Percentiles rank a stretch among this genome's conserved stretches.
Conservation (phyloP, 1,140 invertebrate species). For the Augochlora pura region DNA sequence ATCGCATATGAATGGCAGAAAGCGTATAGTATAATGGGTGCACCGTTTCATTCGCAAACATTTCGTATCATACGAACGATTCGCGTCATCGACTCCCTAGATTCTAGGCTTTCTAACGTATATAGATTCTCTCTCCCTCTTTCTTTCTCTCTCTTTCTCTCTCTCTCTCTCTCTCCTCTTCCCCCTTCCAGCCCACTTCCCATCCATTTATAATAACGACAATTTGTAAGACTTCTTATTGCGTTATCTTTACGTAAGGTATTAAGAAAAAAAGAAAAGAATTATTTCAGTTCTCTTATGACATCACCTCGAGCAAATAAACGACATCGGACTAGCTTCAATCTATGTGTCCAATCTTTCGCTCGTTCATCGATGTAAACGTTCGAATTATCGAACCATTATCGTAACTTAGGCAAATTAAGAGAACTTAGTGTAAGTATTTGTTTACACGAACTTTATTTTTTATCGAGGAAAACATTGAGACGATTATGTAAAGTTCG, state of each 20-base stretch:
- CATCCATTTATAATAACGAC: conserved; percentile 41
- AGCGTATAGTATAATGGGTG: conserved; percentile 34
- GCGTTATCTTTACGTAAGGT: conserved; percentile 48
- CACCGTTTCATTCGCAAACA: conserved; percentile 36
- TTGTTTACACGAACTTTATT: conserved; percentile 3
- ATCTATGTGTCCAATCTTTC: background rate
- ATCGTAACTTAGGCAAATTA: background rate
- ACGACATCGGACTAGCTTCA: conserved; percentile 31
- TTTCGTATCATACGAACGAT: conserved; percentile 40
- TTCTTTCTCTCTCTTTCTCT: background rate
- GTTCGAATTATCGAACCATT: background rate
- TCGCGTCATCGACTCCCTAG: conserved; percentile 43
- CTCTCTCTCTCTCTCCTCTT: no score
- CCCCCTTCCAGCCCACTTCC: no score
- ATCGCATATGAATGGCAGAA: conserved; percentile 19
- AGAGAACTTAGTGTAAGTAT: conserved; percentile 19
- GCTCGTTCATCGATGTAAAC: background rate
- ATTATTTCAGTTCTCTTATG: conserved; percentile 45
- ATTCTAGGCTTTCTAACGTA: conserved; percentile 36
- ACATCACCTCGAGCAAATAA: conserved; percentile 43
- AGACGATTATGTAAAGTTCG: conserved; percentile 9
- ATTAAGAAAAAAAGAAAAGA: conserved; percentile 40
- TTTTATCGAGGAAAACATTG: background rate
- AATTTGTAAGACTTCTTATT: conserved; percentile 50
- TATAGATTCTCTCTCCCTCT: conserved; percentile 30